Evolutionary conservation across 2,888 invertebrate species (phyloP).

Genomic region (Sialis lutaria): DNA sequence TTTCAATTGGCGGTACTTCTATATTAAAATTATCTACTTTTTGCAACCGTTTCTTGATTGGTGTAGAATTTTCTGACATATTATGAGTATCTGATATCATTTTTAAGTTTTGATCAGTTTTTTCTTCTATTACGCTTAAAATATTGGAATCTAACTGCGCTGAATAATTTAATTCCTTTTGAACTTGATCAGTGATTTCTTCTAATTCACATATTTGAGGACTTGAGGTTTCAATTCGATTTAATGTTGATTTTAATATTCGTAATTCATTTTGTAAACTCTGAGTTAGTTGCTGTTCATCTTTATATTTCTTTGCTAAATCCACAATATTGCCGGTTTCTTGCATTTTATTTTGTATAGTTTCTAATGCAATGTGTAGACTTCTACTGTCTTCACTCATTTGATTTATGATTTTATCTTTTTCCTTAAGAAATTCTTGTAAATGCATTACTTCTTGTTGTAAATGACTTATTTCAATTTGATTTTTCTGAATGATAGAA

Average conservation of each 20-base stretch:
- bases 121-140: conserved; percentile 31
- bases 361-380: conserved; percentile 32
- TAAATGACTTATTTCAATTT: conserved; percentile 22
- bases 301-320: conserved; percentile 34
- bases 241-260: conserved; percentile 19
- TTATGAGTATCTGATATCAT: not conserved
- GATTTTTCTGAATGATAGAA: conserved; percentile 22
- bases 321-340: conserved; percentile 40
- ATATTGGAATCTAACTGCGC: conserved; percentile 39
- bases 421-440: conserved; percentile 36
- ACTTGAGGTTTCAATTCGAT: conserved; percentile 21
- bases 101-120: not conserved
- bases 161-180: conserved; percentile 39
- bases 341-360: conserved; percentile 31
- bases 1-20: conserved; percentile 1
- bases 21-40: conserved; percentile 6
- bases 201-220: conserved; percentile 23
- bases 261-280: conserved; percentile 21
- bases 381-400: conserved; percentile 37
- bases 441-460: conserved; percentile 35
- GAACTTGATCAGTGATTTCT: conserved; percentile 35
- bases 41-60: conserved; percentile 7
- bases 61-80: not conserved
- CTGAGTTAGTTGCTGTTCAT: conserved; percentile 29
- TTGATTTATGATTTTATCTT: conserved; percentile 37